A percentile compares a stretch with the other conserved stretches of the same genome.
phyloP scores from a whole-genome alignment of 2,113 vertebrate genomes.

The Vombatus ursinus region DNA sequence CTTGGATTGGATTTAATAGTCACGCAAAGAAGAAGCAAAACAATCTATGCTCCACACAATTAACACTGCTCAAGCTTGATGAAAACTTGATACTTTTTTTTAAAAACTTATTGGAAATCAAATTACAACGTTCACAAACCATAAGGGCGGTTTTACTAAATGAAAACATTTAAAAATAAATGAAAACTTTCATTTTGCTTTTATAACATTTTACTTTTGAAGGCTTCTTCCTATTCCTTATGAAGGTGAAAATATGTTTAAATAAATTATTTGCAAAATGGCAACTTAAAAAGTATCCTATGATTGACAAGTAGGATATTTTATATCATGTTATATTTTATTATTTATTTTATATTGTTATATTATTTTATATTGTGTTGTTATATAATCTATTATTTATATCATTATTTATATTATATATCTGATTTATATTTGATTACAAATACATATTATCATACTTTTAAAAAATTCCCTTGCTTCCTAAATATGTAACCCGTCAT shows the following conservation, averaged over 20 bases:
- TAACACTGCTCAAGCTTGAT: background rate
- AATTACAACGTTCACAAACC: background rate
- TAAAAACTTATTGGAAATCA: background rate
- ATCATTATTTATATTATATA: too few species aligned
- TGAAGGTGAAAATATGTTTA: slow-evolving; percentile 33
- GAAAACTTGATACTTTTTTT: slow-evolving; percentile 8
- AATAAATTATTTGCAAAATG: slow-evolving; percentile 40
- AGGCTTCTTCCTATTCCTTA: slow-evolving; percentile 29
- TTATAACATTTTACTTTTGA: slow-evolving; percentile 17
- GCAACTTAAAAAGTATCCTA: background rate
- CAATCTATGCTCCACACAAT: background rate
- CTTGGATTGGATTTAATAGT: slow-evolving; percentile 42
- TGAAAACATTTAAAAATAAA: background rate
- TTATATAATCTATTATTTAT: too few species aligned
- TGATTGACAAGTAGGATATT: background rate
- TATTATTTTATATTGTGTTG: too few species aligned
- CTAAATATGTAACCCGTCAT: slow-evolving; percentile 68
- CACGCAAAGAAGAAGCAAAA: slow-evolving; percentile 7
- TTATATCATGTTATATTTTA: too few species aligned
- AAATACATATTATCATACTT: slow-evolving; percentile 13
- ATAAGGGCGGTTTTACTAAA: slow-evolving; percentile 33
- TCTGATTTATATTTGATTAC: slow-evolving; percentile 13
- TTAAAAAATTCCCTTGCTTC: background rate
- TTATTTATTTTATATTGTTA: too few species aligned
- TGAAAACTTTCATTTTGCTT: slow-evolving; percentile 1